Evolutionary conservation across 2,797 vertebrate species (phyloP).

Genomic region (Arnoldichthys spilopterus): DNA sequence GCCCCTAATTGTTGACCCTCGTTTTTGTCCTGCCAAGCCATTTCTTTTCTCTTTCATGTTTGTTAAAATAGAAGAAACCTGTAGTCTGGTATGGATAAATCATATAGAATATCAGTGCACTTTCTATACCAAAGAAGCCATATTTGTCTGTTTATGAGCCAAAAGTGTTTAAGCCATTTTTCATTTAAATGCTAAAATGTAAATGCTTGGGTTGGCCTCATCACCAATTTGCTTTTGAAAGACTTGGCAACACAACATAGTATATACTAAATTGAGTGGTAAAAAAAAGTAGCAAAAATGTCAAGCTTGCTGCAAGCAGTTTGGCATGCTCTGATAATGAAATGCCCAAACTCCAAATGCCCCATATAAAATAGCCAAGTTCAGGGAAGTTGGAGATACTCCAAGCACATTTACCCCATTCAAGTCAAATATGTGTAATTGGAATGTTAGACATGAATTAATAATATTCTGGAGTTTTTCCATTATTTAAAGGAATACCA

Average conservation of each 20-base stretch:
- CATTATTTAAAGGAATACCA: slow-evolving; percentile 35
- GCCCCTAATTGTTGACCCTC: neutral
- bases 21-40: neutral
- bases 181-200: neutral
- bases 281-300: slow-evolving; percentile 24
- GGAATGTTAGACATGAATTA: slow-evolving; percentile 49
- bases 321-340: slow-evolving; percentile 36
- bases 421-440: slow-evolving; percentile 39
- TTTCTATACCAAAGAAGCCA: neutral
- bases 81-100: neutral
- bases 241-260: slow-evolving; percentile 22
- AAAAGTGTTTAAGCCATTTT: neutral
- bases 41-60: neutral
- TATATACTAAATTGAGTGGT: slow-evolving; percentile 10
- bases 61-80: neutral
- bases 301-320: slow-evolving; percentile 45
- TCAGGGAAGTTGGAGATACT: slow-evolving; percentile 31
- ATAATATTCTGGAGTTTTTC: slow-evolving; percentile 44
- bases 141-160: neutral
- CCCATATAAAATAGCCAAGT: slow-evolving; percentile 41
- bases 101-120: neutral
- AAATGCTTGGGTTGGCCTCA: slow-evolving; percentile 22
- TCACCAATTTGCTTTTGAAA: slow-evolving; percentile 34
- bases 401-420: slow-evolving; percentile 34
- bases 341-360: slow-evolving; percentile 28